Percentiles rank a stretch among this genome's conserved stretches.
phyloP scores from a whole-genome alignment of 2,113 vertebrate genomes.

The Thalassoma bifasciatum region DNA sequence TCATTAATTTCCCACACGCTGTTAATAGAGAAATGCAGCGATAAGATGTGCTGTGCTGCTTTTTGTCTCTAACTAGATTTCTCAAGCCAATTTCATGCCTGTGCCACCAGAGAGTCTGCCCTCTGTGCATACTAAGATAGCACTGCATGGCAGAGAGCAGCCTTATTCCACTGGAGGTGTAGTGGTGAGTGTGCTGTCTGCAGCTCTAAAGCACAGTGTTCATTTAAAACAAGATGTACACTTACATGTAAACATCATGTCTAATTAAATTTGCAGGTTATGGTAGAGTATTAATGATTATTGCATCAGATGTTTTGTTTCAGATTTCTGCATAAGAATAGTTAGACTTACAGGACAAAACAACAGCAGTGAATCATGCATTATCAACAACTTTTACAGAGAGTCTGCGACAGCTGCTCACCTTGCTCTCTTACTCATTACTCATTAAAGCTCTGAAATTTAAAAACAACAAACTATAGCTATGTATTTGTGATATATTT shows the following conservation, averaged over 20 bases:
- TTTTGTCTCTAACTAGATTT: constrained; percentile 73
- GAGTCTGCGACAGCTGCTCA: background rate
- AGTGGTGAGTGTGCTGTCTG: constrained; percentile 39
- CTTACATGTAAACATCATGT: background rate
- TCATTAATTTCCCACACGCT: constrained; percentile 99
- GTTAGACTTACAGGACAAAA: background rate
- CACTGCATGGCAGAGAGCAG: constrained; percentile 6
- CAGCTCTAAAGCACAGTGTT: background rate
- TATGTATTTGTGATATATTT: too few species aligned
- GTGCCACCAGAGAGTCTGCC: constrained; percentile 60
- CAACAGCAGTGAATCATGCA: background rate
- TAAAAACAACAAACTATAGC: too few species aligned
- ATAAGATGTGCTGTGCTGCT: constrained; percentile 69
- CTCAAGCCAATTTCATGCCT: constrained; percentile 81
- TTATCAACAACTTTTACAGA: background rate
- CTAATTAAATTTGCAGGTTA: background rate
- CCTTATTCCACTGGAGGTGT: constrained; percentile 45
- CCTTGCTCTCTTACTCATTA: background rate
- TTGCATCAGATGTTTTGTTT: background rate
- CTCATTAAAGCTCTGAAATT: too few species aligned
- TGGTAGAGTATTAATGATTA: background rate
- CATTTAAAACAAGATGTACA: background rate
- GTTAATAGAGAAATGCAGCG: constrained; percentile 77
- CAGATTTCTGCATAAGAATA: background rate
- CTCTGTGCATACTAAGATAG: constrained; percentile 72